Percentiles rank a stretch among this genome's conserved stretches.
Evolutionary conservation across 2,888 invertebrate species (phyloP).

Genomic region (Troides oblongomaculatus): DNA sequence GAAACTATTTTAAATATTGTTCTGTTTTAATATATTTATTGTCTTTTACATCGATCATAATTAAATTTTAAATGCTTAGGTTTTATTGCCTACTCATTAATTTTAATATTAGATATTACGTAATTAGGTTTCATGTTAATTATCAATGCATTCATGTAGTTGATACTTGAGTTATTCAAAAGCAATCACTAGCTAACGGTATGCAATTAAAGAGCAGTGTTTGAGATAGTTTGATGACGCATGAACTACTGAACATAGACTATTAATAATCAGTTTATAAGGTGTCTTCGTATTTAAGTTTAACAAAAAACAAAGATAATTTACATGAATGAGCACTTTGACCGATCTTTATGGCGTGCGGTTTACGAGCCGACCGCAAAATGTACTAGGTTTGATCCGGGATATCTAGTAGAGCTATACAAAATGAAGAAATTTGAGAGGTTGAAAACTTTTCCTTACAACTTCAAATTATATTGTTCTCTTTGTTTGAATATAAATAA

Average conservation of each 20-base stretch:
- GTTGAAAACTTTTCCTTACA: neutral
- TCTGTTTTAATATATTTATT: too few relatives aligned
- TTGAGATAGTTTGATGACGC: conserved; percentile 32
- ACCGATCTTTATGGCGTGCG: conserved; percentile 27
- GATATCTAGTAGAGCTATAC: neutral
- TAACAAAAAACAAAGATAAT: conserved; percentile 26
- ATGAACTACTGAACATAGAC: conserved; percentile 26
- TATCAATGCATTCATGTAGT: conserved; percentile 16
- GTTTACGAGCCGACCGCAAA: conserved; percentile 28
- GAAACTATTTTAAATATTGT: too few relatives aligned
- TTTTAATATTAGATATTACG: neutral
- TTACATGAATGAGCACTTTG: conserved; percentile 21
- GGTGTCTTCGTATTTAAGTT: conserved; percentile 14
- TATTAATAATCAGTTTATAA: conserved; percentile 31
- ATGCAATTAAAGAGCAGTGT: conserved; percentile 26
- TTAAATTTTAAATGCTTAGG: too few relatives aligned
- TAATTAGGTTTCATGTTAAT: conserved; percentile 2
- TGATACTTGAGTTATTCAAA: conserved; percentile 21
- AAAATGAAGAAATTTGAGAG: conserved; percentile 15
- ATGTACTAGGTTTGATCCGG: conserved; percentile 27
- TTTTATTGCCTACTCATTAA: too few relatives aligned
- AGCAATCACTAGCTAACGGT: conserved; percentile 23
- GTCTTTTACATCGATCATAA: too few relatives aligned
- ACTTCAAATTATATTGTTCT: neutral
- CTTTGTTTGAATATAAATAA: neutral